Evolutionary conservation across 2,113 vertebrate genomes (phyloP), one percentile per base, ranked within the genome.

Genomic region (Lepidothrix coronata): DNA sequence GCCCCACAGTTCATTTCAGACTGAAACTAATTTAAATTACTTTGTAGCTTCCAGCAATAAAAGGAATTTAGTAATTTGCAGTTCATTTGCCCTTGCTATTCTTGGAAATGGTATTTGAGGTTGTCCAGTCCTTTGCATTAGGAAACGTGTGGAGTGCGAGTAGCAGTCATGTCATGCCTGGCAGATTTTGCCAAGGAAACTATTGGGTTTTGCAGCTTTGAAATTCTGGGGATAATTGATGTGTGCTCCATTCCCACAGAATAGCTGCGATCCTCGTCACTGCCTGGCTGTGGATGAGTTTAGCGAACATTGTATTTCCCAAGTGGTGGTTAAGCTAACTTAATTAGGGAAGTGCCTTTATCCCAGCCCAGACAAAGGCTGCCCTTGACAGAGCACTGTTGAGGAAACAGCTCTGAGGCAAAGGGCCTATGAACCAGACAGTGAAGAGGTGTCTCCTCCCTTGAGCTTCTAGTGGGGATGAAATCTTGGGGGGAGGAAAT

Each of bases 11-110:
- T 93, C 93, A 73, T 86, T 88, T 88, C 78, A 95, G 62, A 91
- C 94, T 91, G 81, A 92, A 92, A 91, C 89, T 96, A 93, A 97
- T 96, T 96, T 94, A 88, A 95, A 93, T 94, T 79, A 93, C 85
- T 96, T 85, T 91, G 90, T 97, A 95, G 94, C 84, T 96, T 80
- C 84, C 76, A 96, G 82, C 94, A 95, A 93, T 94, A 91, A 97
- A 97, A 93, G 54, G 88, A 95, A 96, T 96, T 95, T 90, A 95
- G 93, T 89, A 93, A 97, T 96, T 96, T 97, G 93, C 91, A 96
- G 89, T 71, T 84, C 81, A 59, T 97, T 95, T 70, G 70, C 93
- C 72, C 79, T 96, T 89, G 88, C 88, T 94, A 73, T 84, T 93
- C 88, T 95, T 96, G 95, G 89, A 90, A 95, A 95, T 10, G 3